phyloP scores from a whole-genome alignment of 2,797 vertebrate genomes.

The Pyrrhura leucotis region DNA sequence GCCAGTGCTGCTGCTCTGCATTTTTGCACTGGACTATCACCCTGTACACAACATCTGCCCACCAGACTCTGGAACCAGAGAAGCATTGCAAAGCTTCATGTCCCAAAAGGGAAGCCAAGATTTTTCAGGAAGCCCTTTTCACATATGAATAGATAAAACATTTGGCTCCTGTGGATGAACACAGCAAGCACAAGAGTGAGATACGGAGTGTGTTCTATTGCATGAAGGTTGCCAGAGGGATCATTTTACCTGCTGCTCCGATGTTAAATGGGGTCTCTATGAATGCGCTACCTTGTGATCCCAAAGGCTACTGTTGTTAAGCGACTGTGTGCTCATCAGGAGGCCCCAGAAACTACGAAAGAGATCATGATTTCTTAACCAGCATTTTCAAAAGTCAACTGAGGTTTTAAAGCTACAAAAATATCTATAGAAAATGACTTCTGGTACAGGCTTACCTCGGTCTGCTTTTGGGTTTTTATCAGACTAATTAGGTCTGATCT shows the following conservation, averaged over 20 bases:
- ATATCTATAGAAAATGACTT: not conserved
- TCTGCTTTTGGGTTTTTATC: not conserved
- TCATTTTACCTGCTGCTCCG: rapidly evolving
- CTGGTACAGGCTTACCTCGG: not conserved
- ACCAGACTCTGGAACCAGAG: not conserved
- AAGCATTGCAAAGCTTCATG: not conserved
- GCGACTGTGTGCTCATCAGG: not conserved
- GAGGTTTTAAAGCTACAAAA: not conserved
- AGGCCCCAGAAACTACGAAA: not conserved
- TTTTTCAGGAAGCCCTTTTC: not conserved
- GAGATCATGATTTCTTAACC: not conserved
- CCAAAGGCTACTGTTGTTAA: not conserved
- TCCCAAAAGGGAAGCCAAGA: not conserved
- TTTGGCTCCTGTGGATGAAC: not conserved
- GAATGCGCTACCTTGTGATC: not conserved
- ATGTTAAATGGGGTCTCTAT: not conserved
- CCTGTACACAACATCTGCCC: rapidly evolving
- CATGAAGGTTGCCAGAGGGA: too few relatives aligned
- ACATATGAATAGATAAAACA: not conserved
- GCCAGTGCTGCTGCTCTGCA: not conserved
- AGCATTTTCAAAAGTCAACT: not conserved
- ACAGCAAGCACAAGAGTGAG: not conserved
- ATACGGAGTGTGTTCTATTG: rapidly evolving
- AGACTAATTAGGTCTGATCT: not conserved
- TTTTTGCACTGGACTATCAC: not conserved